These are phyloP conservation scores for Temnopleurus reevesii DNA, from an alignment of 53 echinoderm and acorn worm species.

Conservation along the genomic window DNA sequence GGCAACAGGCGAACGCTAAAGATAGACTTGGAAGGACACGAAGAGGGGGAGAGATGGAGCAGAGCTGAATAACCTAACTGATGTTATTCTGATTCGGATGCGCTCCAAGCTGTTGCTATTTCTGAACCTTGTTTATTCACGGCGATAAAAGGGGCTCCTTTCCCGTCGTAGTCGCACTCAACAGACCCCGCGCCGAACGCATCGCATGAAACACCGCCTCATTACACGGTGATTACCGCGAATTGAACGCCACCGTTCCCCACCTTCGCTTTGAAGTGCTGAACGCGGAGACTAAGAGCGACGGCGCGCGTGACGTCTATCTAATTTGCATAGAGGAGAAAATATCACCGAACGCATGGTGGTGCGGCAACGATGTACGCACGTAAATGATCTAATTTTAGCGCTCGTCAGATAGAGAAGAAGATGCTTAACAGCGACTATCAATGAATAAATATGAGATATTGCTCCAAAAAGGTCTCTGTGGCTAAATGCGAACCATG, in stretches of 20 bases:
- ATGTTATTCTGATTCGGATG: constrained; percentile 46
- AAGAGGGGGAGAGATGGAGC: neutral
- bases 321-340: constrained; percentile 51
- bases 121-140: constrained; percentile 48
- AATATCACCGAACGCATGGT: constrained; percentile 45
- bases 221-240: constrained; percentile 34
- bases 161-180: neutral
- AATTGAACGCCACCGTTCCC: neutral
- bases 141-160: constrained; percentile 19
- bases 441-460: constrained; percentile 51
- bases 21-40: neutral
- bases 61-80: constrained; percentile 9
- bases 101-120: constrained; percentile 50
- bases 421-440: neutral
- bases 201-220: constrained; percentile 6
- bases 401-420: neutral
- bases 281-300: constrained; percentile 20
- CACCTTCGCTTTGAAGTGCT: neutral
- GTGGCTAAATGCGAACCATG: neutral
- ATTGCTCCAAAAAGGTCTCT: neutral
- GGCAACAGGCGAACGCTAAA: neutral
- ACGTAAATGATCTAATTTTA: constrained; percentile 57
- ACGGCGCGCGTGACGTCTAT: constrained; percentile 38
- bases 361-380: constrained; percentile 29
- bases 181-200: neutral